Evolutionary conservation across 2,888 invertebrate species (phyloP), one percentile per base, ranked within the genome.

Genomic region (Caenorhabditis macrosperma): DNA sequence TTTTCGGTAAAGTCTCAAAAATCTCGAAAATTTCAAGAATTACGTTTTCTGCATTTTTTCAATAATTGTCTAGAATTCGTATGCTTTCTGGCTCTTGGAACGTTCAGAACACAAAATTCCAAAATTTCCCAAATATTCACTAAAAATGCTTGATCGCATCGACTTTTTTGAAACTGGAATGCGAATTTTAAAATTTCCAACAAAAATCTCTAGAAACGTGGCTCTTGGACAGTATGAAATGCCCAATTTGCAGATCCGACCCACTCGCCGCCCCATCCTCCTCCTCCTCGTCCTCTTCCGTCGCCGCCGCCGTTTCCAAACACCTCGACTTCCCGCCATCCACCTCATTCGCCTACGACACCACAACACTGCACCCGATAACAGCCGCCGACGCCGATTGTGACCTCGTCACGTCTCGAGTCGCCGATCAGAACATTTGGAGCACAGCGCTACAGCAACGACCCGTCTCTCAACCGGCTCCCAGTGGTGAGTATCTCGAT

Each of bases 301-400:
- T 33, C 33, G 50, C 67, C 33, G 30, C 66, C 0, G 63, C 52
- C 35, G 66, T 59, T 46, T 61, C 72, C 9, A 81, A 82, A 44
- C 82, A 72, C 35, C 60, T 78, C 54, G 82, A 82, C 46, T 82
- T 82, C 44, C 71, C 82, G 1, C 57, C 81, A 6, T 71, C 78
- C 0, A 69, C 78, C 9, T 78, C 71, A 10, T 54, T 66, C 48
- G 67, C 64, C 22, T 81, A 81, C 24, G 72, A 81, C 26, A 52
- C 78, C 6, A 46, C 66, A 1, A 46, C 48, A 0, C 60, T 80
- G 7, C 75, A 80, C 76, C 80, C 80, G 22, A 48, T 80, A 15
- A 75, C 84, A 15, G 82, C 84, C 5, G 44, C 80, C 2, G 84
- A 84, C 41, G 82, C 84, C 12, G 82, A 84, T 60, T 81, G 81